Evolutionary conservation across 2,113 vertebrate genomes (phyloP).

Genomic region (Paralichthys olivaceus): DNA sequence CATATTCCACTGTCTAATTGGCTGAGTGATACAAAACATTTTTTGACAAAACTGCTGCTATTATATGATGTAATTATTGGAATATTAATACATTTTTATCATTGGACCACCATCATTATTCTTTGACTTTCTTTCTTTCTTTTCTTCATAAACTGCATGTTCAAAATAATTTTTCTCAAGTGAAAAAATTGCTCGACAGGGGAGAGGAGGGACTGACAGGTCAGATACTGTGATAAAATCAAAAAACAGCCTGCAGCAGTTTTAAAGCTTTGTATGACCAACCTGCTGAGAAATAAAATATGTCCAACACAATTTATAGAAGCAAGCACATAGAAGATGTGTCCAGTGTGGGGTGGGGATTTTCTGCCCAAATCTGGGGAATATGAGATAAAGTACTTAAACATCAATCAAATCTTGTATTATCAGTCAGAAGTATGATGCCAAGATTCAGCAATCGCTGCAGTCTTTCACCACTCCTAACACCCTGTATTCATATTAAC

Average conservation of each 20-base stretch:
- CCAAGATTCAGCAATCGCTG: conserved; percentile 39
- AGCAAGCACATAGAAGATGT: conserved; percentile 20
- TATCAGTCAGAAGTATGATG: conserved; percentile 52
- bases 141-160: neutral
- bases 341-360: neutral
- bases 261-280: conserved; percentile 10
- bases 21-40: too few relatives aligned
- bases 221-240: conserved; percentile 15
- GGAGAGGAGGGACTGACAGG: neutral
- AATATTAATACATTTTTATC: neutral
- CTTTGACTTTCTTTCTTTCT: neutral
- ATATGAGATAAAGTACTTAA: conserved; percentile 52
- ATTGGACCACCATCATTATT: neutral
- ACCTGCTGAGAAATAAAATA: conserved; percentile 21
- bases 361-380: conserved; percentile 24
- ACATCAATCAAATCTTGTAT: conserved; percentile 58
- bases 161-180: neutral
- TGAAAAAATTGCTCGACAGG: neutral
- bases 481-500: conserved; percentile 45
- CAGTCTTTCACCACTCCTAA: conserved; percentile 42
- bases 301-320: conserved; percentile 9
- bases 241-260: conserved; percentile 18
- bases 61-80: neutral
- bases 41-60: neutral
- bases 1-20: too few relatives aligned